A percentile compares a stretch with the other conserved stretches of the same genome.
Conservation (phyloP, 2,888 invertebrate genomes). For the Andrena chrysosceles region DNA sequence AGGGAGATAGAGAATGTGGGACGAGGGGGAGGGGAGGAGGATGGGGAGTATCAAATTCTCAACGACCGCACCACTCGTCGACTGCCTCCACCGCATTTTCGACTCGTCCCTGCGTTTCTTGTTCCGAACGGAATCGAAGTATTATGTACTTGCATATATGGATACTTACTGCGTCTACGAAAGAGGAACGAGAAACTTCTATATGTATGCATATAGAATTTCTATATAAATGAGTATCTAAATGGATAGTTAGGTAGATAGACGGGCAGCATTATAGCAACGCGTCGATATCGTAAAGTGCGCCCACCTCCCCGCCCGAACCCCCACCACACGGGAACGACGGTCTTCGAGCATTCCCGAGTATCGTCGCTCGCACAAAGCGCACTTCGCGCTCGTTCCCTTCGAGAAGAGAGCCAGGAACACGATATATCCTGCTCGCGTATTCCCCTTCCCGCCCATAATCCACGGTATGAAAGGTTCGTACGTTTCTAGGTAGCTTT, state of each 20-base stretch:
- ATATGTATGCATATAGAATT: constrained; percentile 43
- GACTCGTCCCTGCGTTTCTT: constrained; percentile 25
- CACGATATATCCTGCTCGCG: not conserved
- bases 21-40: not conserved
- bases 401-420: not conserved
- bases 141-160: constrained; percentile 56
- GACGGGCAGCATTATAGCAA: constrained; percentile 28
- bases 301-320: not conserved
- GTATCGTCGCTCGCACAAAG: constrained; percentile 26
- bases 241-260: constrained; percentile 63
- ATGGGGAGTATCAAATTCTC: not conserved
- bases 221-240: constrained; percentile 62
- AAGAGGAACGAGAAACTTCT: constrained; percentile 44
- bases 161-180: constrained; percentile 50
- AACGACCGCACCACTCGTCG: not conserved
- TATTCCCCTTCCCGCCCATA: constrained; percentile 7
- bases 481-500: constrained; percentile 30
- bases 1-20: not conserved
- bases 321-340: not conserved
- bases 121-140: constrained; percentile 44
- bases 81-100: constrained; percentile 38
- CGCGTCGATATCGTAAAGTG: constrained; percentile 27
- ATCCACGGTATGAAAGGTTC: constrained; percentile 21
- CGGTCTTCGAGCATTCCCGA: not conserved
- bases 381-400: constrained; percentile 9